A percentile compares a stretch with the other conserved stretches of the same genome.
These are phyloP conservation scores for Calosoma granatense DNA, from an alignment of 1,140 invertebrate genomes.

Conservation along the genomic window DNA sequence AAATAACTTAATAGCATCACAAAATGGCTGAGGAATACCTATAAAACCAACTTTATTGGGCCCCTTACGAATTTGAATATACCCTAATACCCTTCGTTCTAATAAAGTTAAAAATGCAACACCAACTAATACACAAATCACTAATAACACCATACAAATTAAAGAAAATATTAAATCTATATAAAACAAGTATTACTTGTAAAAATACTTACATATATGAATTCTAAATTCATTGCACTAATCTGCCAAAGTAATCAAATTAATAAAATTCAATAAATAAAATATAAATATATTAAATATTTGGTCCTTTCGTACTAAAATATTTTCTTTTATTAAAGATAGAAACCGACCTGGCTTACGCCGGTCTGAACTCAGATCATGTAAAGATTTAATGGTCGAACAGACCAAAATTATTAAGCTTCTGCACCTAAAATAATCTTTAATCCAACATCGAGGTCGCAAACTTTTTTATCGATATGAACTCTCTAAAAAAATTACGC, in stretches of 20 bases:
- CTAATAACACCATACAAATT: too few relatives aligned
- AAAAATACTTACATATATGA: conserved; percentile 45
- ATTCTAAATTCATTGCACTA: conserved; percentile 53
- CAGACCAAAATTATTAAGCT: conserved; percentile 54
- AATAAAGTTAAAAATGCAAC: too few relatives aligned
- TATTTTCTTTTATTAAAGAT: conserved; percentile 49
- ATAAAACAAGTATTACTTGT: too few relatives aligned
- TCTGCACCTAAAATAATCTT: conserved; percentile 48
- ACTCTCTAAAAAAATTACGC: conserved; percentile 56
- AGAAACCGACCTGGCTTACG: conserved; percentile 66
- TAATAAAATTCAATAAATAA: too few relatives aligned
- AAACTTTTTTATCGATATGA: conserved; percentile 56
- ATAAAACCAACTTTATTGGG: too few relatives aligned
- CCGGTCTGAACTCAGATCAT: conserved; percentile 69
- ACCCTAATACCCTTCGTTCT: too few relatives aligned
- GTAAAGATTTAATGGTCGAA: conserved; percentile 68
- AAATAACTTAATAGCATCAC: conserved; percentile 60
- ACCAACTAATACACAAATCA: too few relatives aligned
- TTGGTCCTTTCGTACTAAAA: conserved; percentile 58
- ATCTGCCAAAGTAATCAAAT: conserved; percentile 49
- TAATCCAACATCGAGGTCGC: conserved; percentile 75
- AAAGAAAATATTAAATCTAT: too few relatives aligned
- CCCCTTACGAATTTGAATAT: too few relatives aligned
- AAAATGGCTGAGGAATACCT: too few relatives aligned
- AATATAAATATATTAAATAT: conserved; percentile 34